Base-by-base conservation (phyloP, 2,888 invertebrate species). In the Harmothoe impar region DNA sequence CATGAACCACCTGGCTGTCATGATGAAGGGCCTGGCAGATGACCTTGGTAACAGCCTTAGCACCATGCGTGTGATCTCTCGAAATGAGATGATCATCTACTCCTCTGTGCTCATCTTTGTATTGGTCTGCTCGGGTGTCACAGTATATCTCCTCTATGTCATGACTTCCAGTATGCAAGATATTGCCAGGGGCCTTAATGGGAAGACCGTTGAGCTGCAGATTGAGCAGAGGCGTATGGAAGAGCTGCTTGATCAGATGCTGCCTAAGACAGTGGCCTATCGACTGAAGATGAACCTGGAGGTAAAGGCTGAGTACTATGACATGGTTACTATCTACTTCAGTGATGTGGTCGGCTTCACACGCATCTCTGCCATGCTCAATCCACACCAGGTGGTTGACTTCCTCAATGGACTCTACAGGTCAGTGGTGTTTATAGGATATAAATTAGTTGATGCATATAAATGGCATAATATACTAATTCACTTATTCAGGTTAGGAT, bases 201-300 rank as follows among this genome's bases (percentile, higher is more conserved):
- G 52, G 7, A 90, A 35, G 54, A 90, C 43, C 81, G 29, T 5
- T 0, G 81, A 81, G 23, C 43, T 81, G 35, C 35, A 81, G 43
- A 98, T 98, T 95, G 99, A 99, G 96, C 99, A 99, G 96, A 98
- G 98, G 96, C 99, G 99, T 97, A 99, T 98, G 94, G 99, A 98
- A 95, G 98, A 98, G 95, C 97, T 98, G 91, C 96, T 99, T 78
- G 94, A 95, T 56, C 94, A 95, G 91, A 95, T 96, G 95, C 91
- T 95, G 54, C 95, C 95, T 23, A 94, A 12, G 17, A 23, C 43
- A 0, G 77, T 89, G 52, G 89, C 89, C 33, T 72, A 89, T 23
- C 72, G 72, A 25, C 77, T 89, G 12, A 89, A 89, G 31, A 5
- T 10, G 5, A 72, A 89, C 52, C 68, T 25, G 29, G 72, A 33